Base-by-base conservation (phyloP, 2,797 vertebrate species). In the Octomys mimax region DNA sequence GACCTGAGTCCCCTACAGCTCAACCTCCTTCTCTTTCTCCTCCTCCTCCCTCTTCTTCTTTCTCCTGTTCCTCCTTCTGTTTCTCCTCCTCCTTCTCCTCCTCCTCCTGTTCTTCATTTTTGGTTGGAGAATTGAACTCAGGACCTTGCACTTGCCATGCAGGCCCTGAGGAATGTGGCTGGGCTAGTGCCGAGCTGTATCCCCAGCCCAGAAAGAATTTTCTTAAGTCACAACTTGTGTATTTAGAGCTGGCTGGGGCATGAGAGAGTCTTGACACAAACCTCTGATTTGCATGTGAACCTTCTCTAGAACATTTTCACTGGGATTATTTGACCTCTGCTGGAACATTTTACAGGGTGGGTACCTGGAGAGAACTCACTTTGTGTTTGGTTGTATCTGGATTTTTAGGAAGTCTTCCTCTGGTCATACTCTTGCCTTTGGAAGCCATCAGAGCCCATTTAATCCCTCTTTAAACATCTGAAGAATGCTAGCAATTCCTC, bases 401-500 rank as follows among this genome's bases (percentile, higher is more conserved):
- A 68, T 95, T 92, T 95, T 93, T 39, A 94, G 89, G 81, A 96
- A 87, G 82, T 81, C 92, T 96, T 96, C 87, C 96, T 95, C 92
- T 97, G 96, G 87, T 87, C 90, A 77, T 83, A 93, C 16, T 79
- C 93, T 96, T 96, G 95, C 95, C 81, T 97, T 88, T 70, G 57
- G 89, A 96, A 94, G 90, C 84, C 93, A 96, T 94, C 92, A 66
- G 87, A 95, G 57, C 95, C 89, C 94, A 95, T 91, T 95, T 97
- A 97, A 97, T 98, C 95, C 93, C 52, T 95, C 95, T 96, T 88
- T 89, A 97, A 97, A 95, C 92, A 98, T 97, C 95, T 94, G 39
- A 96, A 97, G 97, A 97, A 98, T 97, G 95, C 70, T 87, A 97
- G 85, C 87, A 97, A 97, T 98, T 95, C 93, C 85, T 90, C 94